These are phyloP conservation scores for Ciconia boyciana DNA, from an alignment of 2,113 vertebrate species.

Conservation along the genomic window DNA sequence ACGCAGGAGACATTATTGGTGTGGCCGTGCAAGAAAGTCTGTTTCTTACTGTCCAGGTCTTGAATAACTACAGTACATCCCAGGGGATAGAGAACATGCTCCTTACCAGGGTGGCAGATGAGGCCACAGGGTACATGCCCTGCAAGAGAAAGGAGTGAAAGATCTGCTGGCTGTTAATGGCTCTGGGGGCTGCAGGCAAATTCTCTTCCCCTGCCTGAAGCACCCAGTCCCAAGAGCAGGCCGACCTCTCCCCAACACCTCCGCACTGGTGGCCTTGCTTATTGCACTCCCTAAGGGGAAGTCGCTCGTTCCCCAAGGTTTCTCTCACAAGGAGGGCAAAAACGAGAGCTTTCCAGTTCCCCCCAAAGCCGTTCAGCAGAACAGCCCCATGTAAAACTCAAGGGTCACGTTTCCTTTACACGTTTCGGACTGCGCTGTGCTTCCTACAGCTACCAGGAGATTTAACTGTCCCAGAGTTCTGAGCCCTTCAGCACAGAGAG, in stretches of 20 bases:
- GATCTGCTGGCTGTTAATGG: neutral
- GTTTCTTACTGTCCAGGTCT: conserved; percentile 74
- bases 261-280: fast-evolving
- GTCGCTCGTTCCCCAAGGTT: neutral
- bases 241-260: neutral
- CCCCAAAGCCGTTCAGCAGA: neutral
- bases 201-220: too few relatives aligned
- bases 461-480: neutral
- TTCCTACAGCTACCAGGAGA: neutral
- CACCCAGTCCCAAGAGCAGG: neutral
- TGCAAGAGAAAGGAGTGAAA: conserved; percentile 35
- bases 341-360: neutral
- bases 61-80: conserved; percentile 84
- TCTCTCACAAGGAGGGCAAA: neutral
- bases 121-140: conserved; percentile 82
- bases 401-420: neutral
- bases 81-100: conserved; percentile 87
- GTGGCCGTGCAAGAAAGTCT: conserved; percentile 86
- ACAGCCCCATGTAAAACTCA: neutral
- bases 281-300: neutral
- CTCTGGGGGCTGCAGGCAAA: neutral
- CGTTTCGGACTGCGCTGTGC: fast-evolving
- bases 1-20: conserved; percentile 87
- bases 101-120: conserved; percentile 81
- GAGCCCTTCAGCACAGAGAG: neutral